Conservation (phyloP, 2,113 vertebrate species). For the Marcusenius ussheri region DNA sequence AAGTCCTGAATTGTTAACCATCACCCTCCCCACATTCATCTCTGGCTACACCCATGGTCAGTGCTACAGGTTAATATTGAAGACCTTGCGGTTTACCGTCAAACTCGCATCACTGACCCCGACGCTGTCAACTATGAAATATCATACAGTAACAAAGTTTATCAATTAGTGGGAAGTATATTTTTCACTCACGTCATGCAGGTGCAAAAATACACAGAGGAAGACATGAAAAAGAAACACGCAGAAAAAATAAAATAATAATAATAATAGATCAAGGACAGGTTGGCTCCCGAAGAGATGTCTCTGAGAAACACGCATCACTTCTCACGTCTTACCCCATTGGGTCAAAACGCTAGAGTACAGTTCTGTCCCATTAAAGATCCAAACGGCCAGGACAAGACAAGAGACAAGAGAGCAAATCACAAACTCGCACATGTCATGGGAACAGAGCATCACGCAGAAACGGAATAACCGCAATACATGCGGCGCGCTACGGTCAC, state of each 20-base stretch:
- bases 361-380: constrained; percentile 51
- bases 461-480: neutral
- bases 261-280: neutral
- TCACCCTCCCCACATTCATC: neutral
- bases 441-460: neutral
- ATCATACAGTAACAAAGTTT: neutral
- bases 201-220: neutral
- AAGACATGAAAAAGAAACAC: neutral
- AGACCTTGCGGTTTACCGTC: neutral
- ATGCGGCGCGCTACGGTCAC: neutral
- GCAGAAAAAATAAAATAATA: neutral
- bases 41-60: neutral
- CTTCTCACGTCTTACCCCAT: constrained; percentile 54
- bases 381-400: constrained; percentile 31
- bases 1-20: too few species aligned
- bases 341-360: constrained; percentile 61
- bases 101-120: neutral
- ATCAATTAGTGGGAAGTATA: neutral
- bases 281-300: neutral
- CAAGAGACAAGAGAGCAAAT: constrained; percentile 40
- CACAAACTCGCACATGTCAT: constrained; percentile 27
- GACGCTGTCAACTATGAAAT: neutral
- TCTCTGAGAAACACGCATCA: constrained; percentile 48
- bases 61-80: neutral
- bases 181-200: neutral